phyloP scores from a whole-genome alignment of 1,140 invertebrate species.

The Oryzaephilus surinamensis region DNA sequence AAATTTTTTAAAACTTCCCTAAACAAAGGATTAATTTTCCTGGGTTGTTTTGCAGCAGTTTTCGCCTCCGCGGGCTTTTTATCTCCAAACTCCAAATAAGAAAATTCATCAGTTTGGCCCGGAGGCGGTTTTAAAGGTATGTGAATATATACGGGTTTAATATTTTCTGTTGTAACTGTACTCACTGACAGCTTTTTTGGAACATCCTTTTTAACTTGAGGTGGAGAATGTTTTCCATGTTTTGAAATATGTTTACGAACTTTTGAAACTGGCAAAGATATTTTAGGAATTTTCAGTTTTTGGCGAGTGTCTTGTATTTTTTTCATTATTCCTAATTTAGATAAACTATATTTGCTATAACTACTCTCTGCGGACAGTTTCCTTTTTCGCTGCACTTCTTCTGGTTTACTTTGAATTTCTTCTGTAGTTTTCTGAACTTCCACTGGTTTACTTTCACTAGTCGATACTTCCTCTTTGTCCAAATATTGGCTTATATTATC shows the following conservation, averaged over 20 bases:
- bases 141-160: constrained; percentile 32
- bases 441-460: constrained; percentile 1
- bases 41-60: constrained; percentile 4
- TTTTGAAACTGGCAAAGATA: constrained; percentile 20
- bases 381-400: constrained; percentile 26
- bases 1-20: constrained; percentile 14
- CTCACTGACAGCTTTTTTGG: constrained; percentile 7
- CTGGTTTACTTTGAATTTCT: constrained; percentile 10
- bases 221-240: neutral
- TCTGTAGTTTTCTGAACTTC: constrained; percentile 8
- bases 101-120: constrained; percentile 28
- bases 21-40: constrained; percentile 13
- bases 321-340: constrained; percentile 26
- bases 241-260: constrained; percentile 5
- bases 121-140: constrained; percentile 34
- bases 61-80: constrained; percentile 7
- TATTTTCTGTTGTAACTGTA: constrained; percentile 4
- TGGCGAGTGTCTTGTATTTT: constrained; percentile 26
- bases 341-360: constrained; percentile 30
- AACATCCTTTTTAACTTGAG: constrained; percentile 4
- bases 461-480: constrained; percentile 29
- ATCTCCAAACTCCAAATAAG: constrained; percentile 25
- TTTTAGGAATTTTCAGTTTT: constrained; percentile 30
- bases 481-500: constrained; percentile 34
- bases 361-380: constrained; percentile 30